phyloP scores from a whole-genome alignment of 2,113 vertebrate genomes.

The Scomber colias region DNA sequence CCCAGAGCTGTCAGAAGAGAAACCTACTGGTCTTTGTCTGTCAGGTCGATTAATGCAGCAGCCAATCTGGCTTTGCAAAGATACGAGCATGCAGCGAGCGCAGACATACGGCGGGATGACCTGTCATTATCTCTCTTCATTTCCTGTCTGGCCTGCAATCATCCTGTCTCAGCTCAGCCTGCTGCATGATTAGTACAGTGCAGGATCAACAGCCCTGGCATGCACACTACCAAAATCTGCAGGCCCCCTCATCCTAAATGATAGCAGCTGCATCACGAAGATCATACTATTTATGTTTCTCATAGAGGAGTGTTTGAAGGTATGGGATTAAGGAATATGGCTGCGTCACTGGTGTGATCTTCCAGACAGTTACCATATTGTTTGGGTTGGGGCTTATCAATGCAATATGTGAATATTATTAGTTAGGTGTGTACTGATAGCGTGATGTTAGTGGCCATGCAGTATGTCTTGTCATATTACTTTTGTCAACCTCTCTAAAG shows the following conservation, averaged over 20 bases:
- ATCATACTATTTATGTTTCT: conserved; percentile 34
- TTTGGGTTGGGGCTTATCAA: conserved; percentile 53
- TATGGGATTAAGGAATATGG: conserved; percentile 19
- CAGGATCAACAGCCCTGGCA: conserved; percentile 71
- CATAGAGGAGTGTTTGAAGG: conserved; percentile 40
- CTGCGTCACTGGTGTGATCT: conserved; percentile 32
- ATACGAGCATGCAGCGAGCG: conserved; percentile 50
- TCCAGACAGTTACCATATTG: conserved; percentile 34
- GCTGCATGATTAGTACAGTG: conserved; percentile 75
- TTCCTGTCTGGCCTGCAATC: conserved; percentile 82
- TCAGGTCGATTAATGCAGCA: conserved; percentile 71
- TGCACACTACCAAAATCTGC: conserved; percentile 53
- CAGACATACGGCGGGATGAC: conserved; percentile 69
- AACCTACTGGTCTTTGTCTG: conserved; percentile 67
- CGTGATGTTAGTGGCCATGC: conserved; percentile 38
- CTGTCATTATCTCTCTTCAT: conserved; percentile 82
- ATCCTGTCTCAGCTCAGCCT: conserved; percentile 69
- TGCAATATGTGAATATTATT: conserved; percentile 68
- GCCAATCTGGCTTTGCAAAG: conserved; percentile 60
- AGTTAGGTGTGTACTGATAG: conserved; percentile 46
- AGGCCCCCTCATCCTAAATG: conserved; percentile 64
- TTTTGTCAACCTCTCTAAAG: conserved; percentile 40
- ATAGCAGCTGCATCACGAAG: conserved; percentile 70
- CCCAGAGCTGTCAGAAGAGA: conserved; percentile 45
- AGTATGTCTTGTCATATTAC: conserved; percentile 43